Conservation (phyloP, 2,888 invertebrate genomes). For the Xiphydria camelus region DNA sequence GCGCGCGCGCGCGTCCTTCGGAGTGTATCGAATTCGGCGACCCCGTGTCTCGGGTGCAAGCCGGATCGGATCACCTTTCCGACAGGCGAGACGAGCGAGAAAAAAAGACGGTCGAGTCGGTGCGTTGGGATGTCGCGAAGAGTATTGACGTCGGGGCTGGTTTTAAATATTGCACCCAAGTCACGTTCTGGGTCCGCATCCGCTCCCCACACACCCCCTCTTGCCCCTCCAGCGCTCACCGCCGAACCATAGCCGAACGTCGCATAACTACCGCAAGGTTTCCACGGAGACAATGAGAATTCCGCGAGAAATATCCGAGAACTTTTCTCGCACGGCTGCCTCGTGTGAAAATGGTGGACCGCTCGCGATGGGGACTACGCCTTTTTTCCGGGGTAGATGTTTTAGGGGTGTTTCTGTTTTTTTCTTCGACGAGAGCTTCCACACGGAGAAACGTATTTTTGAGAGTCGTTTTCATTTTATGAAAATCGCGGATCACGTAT, state of each 20-base stretch:
- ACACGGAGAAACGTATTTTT: too few species aligned
- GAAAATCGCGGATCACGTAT: too few species aligned
- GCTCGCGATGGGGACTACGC: too few species aligned
- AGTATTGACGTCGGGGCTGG: constrained; percentile 53
- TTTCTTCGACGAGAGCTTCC: too few species aligned
- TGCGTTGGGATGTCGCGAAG: constrained; percentile 36
- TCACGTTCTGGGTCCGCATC: constrained; percentile 53
- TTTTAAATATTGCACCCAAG: constrained; percentile 57
- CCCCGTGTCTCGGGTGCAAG: too few species aligned
- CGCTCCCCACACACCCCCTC: constrained; percentile 19
- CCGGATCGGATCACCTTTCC: too few species aligned
- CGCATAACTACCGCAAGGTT: constrained; percentile 50
- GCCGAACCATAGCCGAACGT: constrained; percentile 32
- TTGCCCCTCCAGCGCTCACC: not conserved
- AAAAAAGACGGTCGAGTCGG: not conserved
- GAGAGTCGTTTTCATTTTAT: too few species aligned
- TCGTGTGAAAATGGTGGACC: too few species aligned
- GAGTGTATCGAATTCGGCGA: too few species aligned
- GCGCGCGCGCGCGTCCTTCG: not conserved
- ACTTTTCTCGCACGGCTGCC: too few species aligned
- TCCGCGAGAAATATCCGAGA: not conserved
- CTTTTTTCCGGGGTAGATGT: too few species aligned
- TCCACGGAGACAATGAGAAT: constrained; percentile 40
- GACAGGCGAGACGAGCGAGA: not conserved
- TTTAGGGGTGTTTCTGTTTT: too few species aligned